Percentiles rank a stretch among this genome's conserved stretches.
Conservation (phyloP, 2,797 vertebrate genomes). For the Anguilla marmorata region DNA sequence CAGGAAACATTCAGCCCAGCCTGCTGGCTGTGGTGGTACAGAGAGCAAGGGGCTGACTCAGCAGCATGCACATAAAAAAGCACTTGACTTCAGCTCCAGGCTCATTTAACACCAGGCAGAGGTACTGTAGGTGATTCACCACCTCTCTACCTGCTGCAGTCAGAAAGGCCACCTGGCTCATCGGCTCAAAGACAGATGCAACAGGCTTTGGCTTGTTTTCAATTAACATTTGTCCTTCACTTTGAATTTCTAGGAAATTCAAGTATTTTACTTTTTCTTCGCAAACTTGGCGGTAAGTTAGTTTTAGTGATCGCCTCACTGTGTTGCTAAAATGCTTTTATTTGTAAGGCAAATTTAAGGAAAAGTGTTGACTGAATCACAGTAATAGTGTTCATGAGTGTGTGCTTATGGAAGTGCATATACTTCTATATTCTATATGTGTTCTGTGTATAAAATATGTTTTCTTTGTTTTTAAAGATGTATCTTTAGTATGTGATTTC, state of each 20-base stretch:
- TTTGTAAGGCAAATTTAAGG: background rate
- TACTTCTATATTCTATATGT: background rate
- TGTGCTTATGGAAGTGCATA: background rate
- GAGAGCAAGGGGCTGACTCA: conserved; percentile 14
- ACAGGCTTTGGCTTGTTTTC: background rate
- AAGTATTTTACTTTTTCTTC: too few species aligned
- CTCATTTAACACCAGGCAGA: conserved; percentile 21
- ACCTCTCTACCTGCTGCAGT: background rate
- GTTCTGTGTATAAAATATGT: background rate
- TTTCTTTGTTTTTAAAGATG: background rate
- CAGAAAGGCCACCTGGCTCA: background rate
- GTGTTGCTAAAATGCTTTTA: too few species aligned
- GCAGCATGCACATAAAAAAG: background rate
- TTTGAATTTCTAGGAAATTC: too few species aligned
- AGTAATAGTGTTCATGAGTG: background rate
- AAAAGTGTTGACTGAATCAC: background rate
- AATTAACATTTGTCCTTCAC: background rate
- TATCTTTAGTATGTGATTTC: background rate
- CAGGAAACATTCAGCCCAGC: background rate
- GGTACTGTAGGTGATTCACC: background rate
- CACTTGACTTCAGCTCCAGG: conserved; percentile 19
- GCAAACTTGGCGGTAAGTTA: too few species aligned
- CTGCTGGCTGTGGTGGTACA: background rate
- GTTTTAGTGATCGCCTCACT: too few species aligned
- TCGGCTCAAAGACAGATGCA: background rate